Base-by-base conservation (phyloP, 2,888 invertebrate species). In the Brenthis daphne region DNA sequence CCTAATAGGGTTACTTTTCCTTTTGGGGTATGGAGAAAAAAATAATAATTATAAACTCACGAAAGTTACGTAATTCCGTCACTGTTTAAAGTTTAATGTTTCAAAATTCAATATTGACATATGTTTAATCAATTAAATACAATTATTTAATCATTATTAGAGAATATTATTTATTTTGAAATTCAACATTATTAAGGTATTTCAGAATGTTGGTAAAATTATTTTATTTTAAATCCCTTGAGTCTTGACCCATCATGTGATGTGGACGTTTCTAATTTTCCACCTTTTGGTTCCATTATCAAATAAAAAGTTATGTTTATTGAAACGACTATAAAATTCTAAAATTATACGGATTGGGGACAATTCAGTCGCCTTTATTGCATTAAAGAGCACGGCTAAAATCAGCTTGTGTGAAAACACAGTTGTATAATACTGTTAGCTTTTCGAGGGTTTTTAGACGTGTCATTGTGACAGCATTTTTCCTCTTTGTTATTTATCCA, bases 401-500 rank as follows among this genome's bases (percentile, higher is more conserved):
- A 68, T 47, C 57, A 37, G 54, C 51, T 54, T 48, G 63, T 6
- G 29, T 29, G 50, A 48, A 29, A 20, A 55, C 33, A n/a, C 50
- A 29, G 60, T 48, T 65, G 64, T 58, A 68, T 50, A 60, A 16
- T 66, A 53, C 47, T 43, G 61, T 65, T 53, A 66, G 57, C 65
- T 65, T 33, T 51, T 48, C 37, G 58, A 61, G 61, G 48, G 48
- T 58, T 65, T 69, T 68, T 55, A 65, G 65, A 56, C 70, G 50
- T 63, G 68, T 71, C 70, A 71, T 68, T 61, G 63, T 71, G 63
- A 53, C 50, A 65, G 54, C 56, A 54, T 51, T 65, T 65, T 61
- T 57, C 55, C 67, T 65, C 61, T 60, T 57, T 57, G 61, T 55
- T 58, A 65, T 68, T 71, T 68, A 63, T 71, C 57, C 65, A 68